phyloP scores from a whole-genome alignment of 1,140 invertebrate species.

The Drosophila kohkoa region DNA sequence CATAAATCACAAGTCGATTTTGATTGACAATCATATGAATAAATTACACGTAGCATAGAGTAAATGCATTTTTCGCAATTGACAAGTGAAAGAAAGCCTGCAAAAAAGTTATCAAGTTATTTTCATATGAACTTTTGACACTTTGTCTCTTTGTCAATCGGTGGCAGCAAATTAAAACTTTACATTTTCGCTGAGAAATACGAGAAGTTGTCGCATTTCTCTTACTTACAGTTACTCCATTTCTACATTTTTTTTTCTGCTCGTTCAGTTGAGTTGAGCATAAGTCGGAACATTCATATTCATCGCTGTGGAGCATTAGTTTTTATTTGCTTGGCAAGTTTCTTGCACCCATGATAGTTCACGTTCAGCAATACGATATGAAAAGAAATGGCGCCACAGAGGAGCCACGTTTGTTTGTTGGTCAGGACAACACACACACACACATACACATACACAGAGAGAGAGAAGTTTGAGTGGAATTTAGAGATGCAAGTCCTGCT shows the following conservation, averaged over 20 bases:
- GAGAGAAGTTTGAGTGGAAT: background rate
- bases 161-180: slow-evolving; percentile 24
- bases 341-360: slow-evolving; percentile 38
- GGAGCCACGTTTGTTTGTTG: slow-evolving; percentile 62
- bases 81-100: slow-evolving; percentile 31
- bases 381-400: slow-evolving; percentile 40
- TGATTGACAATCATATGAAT: slow-evolving; percentile 73
- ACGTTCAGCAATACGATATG: slow-evolving; percentile 20
- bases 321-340: slow-evolving; percentile 68
- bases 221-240: too few relatives aligned
- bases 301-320: slow-evolving; percentile 69
- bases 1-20: background rate
- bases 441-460: too few relatives aligned
- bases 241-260: slow-evolving; percentile 17
- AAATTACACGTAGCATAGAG: slow-evolving; percentile 23
- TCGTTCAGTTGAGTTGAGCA: background rate
- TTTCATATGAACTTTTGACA: slow-evolving; percentile 60
- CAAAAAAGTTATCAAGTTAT: slow-evolving; percentile 34
- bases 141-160: slow-evolving; percentile 9
- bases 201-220: slow-evolving; percentile 51
- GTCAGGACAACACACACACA: slow-evolving; percentile 38
- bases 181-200: slow-evolving; percentile 5
- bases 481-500: background rate
- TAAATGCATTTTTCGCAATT: slow-evolving; percentile 48
- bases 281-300: slow-evolving; percentile 68